A percentile compares a stretch with the other conserved stretches of the same genome.
Conservation (phyloP, 2,797 vertebrate species). For the Phalloptychus januarius region DNA sequence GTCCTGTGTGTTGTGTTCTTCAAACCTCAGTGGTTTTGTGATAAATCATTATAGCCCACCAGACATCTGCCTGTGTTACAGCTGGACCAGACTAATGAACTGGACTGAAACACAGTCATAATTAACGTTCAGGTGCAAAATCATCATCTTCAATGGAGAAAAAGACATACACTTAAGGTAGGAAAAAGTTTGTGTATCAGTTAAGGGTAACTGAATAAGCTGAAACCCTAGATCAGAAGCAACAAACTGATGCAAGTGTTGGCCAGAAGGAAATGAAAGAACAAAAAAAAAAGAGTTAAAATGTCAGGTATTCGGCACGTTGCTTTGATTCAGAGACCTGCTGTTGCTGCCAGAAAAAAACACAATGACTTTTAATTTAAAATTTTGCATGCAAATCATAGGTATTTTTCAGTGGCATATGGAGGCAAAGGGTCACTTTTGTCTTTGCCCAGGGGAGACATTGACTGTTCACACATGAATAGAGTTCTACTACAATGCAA, state of each 20-base stretch:
- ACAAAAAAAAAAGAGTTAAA: background rate
- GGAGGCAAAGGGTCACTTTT: slow-evolving; percentile 46
- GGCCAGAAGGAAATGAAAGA: slow-evolving; percentile 43
- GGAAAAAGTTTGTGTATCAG: slow-evolving; percentile 45
- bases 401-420: slow-evolving; percentile 55
- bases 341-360: slow-evolving; percentile 58
- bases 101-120: slow-evolving; percentile 74
- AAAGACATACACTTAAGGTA: slow-evolving; percentile 30
- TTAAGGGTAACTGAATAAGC: slow-evolving; percentile 61
- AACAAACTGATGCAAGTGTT: slow-evolving; percentile 33
- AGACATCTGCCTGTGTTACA: slow-evolving; percentile 78
- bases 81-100: slow-evolving; percentile 78
- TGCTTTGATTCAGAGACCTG: slow-evolving; percentile 42
- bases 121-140: slow-evolving; percentile 80
- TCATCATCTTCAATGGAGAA: slow-evolving; percentile 73
- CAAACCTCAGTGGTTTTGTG: slow-evolving; percentile 75
- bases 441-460: slow-evolving; percentile 40
- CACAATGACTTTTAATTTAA: slow-evolving; percentile 43
- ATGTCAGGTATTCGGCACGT: slow-evolving; percentile 34
- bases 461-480: slow-evolving; percentile 22
- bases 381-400: slow-evolving; percentile 49
- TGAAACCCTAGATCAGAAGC: slow-evolving; percentile 63
- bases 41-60: slow-evolving; percentile 73
- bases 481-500: slow-evolving; percentile 11
- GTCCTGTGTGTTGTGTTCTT: slow-evolving; percentile 68